Evolutionary conservation across 2,113 vertebrate genomes (phyloP).

Genomic region (cat (Felis catus)): DNA sequence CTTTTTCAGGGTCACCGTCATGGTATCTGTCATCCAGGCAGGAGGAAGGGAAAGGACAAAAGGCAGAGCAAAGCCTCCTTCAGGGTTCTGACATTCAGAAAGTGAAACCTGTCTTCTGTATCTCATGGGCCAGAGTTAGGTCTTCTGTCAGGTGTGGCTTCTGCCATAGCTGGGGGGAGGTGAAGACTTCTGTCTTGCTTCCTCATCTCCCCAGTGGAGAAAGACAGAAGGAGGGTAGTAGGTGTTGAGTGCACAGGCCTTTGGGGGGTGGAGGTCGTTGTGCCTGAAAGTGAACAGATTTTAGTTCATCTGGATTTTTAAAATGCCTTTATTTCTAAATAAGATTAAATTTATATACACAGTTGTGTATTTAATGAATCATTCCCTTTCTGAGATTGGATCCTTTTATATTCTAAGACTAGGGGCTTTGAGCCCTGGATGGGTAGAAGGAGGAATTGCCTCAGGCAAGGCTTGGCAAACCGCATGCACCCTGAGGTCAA

Average conservation of each 20-base stretch:
- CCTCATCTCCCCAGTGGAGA: neutral
- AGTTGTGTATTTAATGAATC: neutral
- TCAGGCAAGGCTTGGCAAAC: neutral
- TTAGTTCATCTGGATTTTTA: neutral
- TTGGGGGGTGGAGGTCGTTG: too few relatives aligned
- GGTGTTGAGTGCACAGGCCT: neutral
- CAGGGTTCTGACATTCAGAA: neutral
- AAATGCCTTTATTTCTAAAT: neutral
- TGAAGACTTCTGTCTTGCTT: neutral
- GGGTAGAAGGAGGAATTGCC: neutral
- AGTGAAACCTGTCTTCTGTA: neutral
- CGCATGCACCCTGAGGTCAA: neutral
- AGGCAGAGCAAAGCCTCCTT: neutral
- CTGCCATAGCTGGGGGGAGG: too few relatives aligned
- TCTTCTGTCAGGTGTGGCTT: too few relatives aligned
- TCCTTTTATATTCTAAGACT: neutral
- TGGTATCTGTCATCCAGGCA: too few relatives aligned
- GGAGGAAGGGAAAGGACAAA: neutral
- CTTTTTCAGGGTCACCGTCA: neutral
- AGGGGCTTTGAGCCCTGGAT: neutral
- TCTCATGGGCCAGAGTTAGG: neutral
- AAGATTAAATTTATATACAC: neutral
- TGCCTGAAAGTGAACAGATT: neutral
- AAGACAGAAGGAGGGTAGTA: neutral
- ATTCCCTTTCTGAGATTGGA: neutral